Conservation (phyloP, 2,113 vertebrate species). For the Seriola quinqueradiata region DNA sequence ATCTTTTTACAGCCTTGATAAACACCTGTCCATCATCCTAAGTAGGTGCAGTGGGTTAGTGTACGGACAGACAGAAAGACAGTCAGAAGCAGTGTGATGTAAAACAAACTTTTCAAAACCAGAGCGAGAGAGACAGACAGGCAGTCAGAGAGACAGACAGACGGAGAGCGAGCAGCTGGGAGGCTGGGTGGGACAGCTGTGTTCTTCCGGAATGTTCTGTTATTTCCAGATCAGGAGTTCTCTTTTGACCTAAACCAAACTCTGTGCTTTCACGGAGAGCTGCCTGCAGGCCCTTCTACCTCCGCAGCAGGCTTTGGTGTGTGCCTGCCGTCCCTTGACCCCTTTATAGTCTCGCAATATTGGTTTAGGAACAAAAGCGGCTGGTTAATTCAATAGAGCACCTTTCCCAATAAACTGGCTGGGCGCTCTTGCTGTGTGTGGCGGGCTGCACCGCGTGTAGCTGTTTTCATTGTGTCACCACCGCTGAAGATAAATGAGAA, state of each 20-base stretch:
- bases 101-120: conserved; percentile 52
- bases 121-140: conserved; percentile 35
- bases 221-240: conserved; percentile 87
- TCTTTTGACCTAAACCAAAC: conserved; percentile 86
- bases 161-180: conserved; percentile 72
- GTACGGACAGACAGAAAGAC: conserved; percentile 26
- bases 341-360: conserved; percentile 72
- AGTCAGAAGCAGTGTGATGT: conserved; percentile 49
- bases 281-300: conserved; percentile 75
- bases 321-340: conserved; percentile 67
- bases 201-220: conserved; percentile 81
- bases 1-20: conserved; percentile 7
- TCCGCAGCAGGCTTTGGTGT: conserved; percentile 73
- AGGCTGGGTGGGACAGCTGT: conserved; percentile 59
- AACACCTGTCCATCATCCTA: conserved; percentile 56
- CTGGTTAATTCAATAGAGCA: conserved; percentile 77
- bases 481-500: conserved; percentile 62
- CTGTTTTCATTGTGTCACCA: conserved; percentile 72
- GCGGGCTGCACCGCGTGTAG: conserved; percentile 58
- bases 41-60: conserved; percentile 18
- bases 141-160: conserved; percentile 40
- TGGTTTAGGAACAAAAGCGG: conserved; percentile 73
- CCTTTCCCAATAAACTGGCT: conserved; percentile 70
- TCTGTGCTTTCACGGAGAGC: conserved; percentile 75
- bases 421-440: conserved; percentile 62